Base-by-base conservation (phyloP, 2,888 invertebrate genomes). In the Apodemia zela region DNA sequence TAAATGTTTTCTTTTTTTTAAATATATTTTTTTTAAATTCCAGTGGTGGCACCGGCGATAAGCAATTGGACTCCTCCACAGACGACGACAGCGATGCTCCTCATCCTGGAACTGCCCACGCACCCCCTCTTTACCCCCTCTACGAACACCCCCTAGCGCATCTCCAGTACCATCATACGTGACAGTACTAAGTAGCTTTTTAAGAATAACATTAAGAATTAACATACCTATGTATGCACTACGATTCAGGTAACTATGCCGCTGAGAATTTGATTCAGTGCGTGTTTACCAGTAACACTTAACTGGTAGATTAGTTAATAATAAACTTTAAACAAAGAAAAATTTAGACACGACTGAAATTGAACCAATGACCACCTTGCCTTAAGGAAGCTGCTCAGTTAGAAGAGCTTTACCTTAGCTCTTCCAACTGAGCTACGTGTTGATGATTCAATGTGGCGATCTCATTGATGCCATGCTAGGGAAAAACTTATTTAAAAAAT, bases 101-200 rank as follows among this genome's bases (percentile, higher is more conserved):
- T 0, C 74, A 77, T 17, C 75, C 76, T 7, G 73, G 69, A 18
- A 66, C 72, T 3, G 68, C 85, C 17, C 81, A 82, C 62, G 77
- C 84, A 2, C 81, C 86, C 3, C 87, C 87, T 0, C 79, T 89
- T 1, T 89, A 89, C 77, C 84, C 89, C 0, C 78, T 88, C 1
- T 89, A 89, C 73, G 89, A 90, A 45, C 89, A 89, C 58, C 89
- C 90, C 0, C 69, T 90, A 0, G 89, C 89, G 0, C 90, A 91
- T 25, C 74, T 91, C 0, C 90, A 90, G 73, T 90, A 89, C 69
- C 89, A 89, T 62, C 89, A 89, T 65, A 71, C 89, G 84, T 90
- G 87, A 87, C 86, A 62, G 21, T 18, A 35, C 45, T 62, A 33
- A n/a, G 38, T 11, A 38, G 38, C 13, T 38, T 11, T 11, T 38